These are phyloP conservation scores for Heliopora coerulea DNA, from an alignment of 92 coral and sea anemone genomes.

Conservation along the genomic window DNA sequence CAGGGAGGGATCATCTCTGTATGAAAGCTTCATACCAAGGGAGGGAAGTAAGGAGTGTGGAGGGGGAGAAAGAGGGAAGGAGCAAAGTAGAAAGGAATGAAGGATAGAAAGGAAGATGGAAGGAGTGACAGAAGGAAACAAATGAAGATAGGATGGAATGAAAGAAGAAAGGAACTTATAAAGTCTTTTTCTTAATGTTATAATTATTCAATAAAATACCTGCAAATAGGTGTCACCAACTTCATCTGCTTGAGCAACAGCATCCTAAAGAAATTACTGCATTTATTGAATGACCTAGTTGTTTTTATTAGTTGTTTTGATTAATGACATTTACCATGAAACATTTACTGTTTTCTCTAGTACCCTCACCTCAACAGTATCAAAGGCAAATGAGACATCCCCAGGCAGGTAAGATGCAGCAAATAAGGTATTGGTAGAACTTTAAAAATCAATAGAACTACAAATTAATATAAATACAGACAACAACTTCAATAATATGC, in stretches of 20 bases:
- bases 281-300: neutral
- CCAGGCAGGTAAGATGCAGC: slow-evolving; percentile 61
- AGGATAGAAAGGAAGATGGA: too few relatives aligned
- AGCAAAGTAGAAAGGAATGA: too few relatives aligned
- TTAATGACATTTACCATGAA: neutral
- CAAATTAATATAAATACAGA: too few relatives aligned
- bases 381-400: slow-evolving; percentile 82
- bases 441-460: slow-evolving; percentile 16
- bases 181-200: too few relatives aligned
- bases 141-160: too few relatives aligned
- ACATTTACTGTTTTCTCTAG: neutral
- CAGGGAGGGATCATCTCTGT: too few relatives aligned
- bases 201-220: slow-evolving; percentile 48
- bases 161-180: too few relatives aligned
- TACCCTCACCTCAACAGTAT: slow-evolving; percentile 74
- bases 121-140: too few relatives aligned
- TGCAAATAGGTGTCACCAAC: slow-evolving; percentile 81
- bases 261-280: slow-evolving; percentile 57
- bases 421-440: slow-evolving; percentile 77
- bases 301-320: neutral
- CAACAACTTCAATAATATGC: too few relatives aligned
- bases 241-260: slow-evolving; percentile 98
- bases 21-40: too few relatives aligned
- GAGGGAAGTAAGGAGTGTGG: too few relatives aligned
- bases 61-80: too few relatives aligned